Conservation (phyloP, 2,113 vertebrate species). For the Podarcis raffonei region DNA sequence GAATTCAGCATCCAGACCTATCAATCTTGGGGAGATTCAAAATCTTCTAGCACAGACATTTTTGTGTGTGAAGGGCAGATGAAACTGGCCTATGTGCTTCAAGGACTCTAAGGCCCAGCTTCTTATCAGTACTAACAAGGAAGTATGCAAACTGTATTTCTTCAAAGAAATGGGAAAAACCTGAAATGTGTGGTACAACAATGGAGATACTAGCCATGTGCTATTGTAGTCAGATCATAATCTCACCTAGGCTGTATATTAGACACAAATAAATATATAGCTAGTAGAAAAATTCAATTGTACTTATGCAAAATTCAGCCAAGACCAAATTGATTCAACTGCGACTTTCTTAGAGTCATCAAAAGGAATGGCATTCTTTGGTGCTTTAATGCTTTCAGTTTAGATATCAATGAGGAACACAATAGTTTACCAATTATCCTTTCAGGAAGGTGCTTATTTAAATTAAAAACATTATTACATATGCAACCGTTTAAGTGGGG, state of each 20-base stretch:
- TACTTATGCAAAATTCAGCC: background rate
- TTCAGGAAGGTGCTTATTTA: slow-evolving; percentile 64
- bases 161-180: slow-evolving; percentile 56
- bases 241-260: slow-evolving; percentile 47
- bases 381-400: background rate
- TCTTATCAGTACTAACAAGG: slow-evolving; percentile 66
- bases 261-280: slow-evolving; percentile 7
- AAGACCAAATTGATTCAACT: slow-evolving; percentile 37
- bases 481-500: slow-evolving; percentile 63
- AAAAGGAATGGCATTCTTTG: slow-evolving; percentile 30
- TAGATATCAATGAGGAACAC: slow-evolving; percentile 29
- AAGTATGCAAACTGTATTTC: slow-evolving; percentile 62
- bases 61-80: slow-evolving; percentile 67
- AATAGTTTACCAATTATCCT: slow-evolving; percentile 13
- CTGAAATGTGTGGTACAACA: slow-evolving; percentile 43
- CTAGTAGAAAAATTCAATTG: slow-evolving; percentile 2
- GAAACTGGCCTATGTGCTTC: slow-evolving; percentile 64
- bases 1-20: slow-evolving; percentile 55
- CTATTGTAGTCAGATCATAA: slow-evolving; percentile 55
- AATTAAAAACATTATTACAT: slow-evolving; percentile 63
- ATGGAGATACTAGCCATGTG: slow-evolving; percentile 54
- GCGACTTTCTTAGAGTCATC: slow-evolving; percentile 43
- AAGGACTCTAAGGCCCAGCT: slow-evolving; percentile 47
- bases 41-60: slow-evolving; percentile 44
- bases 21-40: slow-evolving; percentile 66